phyloP scores from a whole-genome alignment of 2,888 invertebrate genomes.

The Pegoplata infirma region DNA sequence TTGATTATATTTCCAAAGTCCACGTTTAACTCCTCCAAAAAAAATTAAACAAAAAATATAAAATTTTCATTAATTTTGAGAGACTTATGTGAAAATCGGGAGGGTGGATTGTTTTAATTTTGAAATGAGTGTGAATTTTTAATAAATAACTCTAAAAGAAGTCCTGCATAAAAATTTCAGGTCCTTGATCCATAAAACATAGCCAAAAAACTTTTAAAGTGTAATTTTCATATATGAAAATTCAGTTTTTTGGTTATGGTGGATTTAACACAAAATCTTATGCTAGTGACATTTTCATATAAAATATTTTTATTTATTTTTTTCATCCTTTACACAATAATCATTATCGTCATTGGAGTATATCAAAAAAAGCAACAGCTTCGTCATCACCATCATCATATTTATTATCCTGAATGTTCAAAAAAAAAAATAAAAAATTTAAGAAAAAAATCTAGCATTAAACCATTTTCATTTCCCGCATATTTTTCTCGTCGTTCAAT shows the following conservation, averaged over 20 bases:
- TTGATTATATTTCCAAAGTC: too few relatives aligned
- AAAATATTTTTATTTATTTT: conserved; percentile 2
- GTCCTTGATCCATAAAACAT: too few relatives aligned
- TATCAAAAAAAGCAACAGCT: conserved; percentile 43
- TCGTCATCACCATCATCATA: conserved; percentile 22
- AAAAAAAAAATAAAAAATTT: conserved; percentile 16
- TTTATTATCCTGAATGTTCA: conserved; percentile 15
- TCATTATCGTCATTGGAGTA: conserved; percentile 22
- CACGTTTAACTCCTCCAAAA: too few relatives aligned
- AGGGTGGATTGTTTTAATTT: too few relatives aligned
- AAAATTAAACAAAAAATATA: too few relatives aligned
- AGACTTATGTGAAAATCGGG: too few relatives aligned
- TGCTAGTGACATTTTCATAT: conserved; percentile 40
- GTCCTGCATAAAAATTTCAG: too few relatives aligned
- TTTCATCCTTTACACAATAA: conserved; percentile 32
- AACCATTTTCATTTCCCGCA: background rate
- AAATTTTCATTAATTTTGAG: too few relatives aligned
- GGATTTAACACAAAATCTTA: conserved; percentile 45
- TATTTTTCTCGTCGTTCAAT: conserved; percentile 11
- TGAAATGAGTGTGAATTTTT: too few relatives aligned
- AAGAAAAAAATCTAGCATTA: conserved; percentile 17
- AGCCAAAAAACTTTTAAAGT: too few relatives aligned
- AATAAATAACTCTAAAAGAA: too few relatives aligned
- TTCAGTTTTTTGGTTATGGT: conserved; percentile 42
- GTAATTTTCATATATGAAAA: conserved; percentile 38